Evolutionary conservation across 2,888 invertebrate genomes (phyloP).

Genomic region (Cactoblastis cactorum): DNA sequence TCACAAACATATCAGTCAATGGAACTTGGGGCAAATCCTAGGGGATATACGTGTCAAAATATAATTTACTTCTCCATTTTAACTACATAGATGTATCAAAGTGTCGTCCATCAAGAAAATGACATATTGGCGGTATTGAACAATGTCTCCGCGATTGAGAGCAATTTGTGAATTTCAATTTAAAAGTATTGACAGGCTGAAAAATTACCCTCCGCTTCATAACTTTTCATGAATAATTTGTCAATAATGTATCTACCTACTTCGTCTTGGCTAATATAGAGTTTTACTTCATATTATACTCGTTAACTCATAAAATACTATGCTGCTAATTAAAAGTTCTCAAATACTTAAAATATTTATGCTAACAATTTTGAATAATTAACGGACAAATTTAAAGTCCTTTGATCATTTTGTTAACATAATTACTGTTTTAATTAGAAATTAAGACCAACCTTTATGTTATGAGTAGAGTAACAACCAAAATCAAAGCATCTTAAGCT

Average conservation of each 20-base stretch:
- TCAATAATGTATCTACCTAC: neutral
- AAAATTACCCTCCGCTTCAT: neutral
- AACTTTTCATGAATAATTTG: neutral
- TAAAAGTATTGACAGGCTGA: neutral
- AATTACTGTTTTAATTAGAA: too few relatives aligned
- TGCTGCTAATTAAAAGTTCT: too few relatives aligned
- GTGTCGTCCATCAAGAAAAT: neutral
- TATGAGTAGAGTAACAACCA: too few relatives aligned
- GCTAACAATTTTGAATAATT: too few relatives aligned
- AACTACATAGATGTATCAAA: slow-evolving; percentile 4
- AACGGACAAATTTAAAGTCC: too few relatives aligned
- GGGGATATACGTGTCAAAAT: slow-evolving; percentile 20
- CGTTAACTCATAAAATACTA: too few relatives aligned
- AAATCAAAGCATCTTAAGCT: neutral
- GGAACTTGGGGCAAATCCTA: slow-evolving; percentile 19
- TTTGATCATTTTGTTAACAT: too few relatives aligned
- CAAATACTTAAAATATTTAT: too few relatives aligned
- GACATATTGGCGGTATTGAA: neutral
- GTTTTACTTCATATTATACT: too few relatives aligned
- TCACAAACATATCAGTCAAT: slow-evolving; percentile 48
- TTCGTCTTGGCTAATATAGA: too few relatives aligned
- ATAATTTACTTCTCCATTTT: slow-evolving; percentile 7
- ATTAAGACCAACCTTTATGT: too few relatives aligned
- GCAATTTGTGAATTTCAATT: neutral
- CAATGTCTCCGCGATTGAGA: neutral